Evolutionary conservation across 1,140 invertebrate species (phyloP).

Genomic region (Andricus grossulariae): DNA sequence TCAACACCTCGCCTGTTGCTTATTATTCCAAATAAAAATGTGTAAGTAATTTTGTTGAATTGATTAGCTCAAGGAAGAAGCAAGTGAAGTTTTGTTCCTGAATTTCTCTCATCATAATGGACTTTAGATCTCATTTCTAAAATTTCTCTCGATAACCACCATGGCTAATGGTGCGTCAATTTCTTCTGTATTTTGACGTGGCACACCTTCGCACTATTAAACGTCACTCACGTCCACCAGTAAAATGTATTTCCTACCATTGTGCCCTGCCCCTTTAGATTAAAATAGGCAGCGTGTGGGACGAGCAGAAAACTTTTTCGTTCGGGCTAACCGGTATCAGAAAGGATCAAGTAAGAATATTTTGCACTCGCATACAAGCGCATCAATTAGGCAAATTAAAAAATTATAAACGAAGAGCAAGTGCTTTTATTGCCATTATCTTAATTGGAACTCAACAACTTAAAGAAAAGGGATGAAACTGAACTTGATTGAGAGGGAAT

Average conservation of each 20-base stretch:
- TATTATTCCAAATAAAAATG: no score
- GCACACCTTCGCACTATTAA: constrained; percentile 28
- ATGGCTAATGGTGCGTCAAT: constrained; percentile 17
- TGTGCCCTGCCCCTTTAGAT: constrained; percentile 23
- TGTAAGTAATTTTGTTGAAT: no score
- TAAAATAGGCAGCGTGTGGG: constrained; percentile 21
- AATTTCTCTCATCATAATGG: not conserved
- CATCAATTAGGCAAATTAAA: constrained; percentile 27
- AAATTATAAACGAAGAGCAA: not conserved
- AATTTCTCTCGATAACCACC: not conserved
- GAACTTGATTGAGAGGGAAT: not conserved
- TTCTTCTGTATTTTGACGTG: constrained; percentile 27
- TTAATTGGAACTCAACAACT: constrained; percentile 36
- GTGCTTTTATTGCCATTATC: not conserved
- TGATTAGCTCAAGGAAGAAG: no score
- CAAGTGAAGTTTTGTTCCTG: no score
- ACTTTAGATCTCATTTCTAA: not conserved
- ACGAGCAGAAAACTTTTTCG: constrained; percentile 12
- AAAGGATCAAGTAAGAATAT: constrained; percentile 12
- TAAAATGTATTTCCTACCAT: constrained; percentile 30
- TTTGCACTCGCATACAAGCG: not conserved
- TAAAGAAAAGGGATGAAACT: constrained; percentile 1
- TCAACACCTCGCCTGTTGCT: no score
- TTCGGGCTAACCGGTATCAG: not conserved
- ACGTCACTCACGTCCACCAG: constrained; percentile 27